Conservation (phyloP, 2,113 vertebrate genomes). For the Ictidomys tridecemlineatus region DNA sequence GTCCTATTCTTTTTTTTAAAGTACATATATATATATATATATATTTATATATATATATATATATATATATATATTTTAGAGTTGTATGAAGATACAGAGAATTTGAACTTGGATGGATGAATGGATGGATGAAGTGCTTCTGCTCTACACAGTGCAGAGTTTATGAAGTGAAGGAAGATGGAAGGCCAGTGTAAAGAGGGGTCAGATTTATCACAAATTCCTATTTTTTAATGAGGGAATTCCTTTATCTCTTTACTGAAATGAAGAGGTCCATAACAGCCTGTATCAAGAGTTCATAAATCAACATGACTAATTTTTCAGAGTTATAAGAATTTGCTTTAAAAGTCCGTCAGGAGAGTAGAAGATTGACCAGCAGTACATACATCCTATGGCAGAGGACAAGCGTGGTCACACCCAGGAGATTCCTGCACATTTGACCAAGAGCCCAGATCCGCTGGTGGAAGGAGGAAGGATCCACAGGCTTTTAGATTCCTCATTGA, state of each 20-base stretch:
- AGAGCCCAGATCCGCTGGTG: slow-evolving; percentile 72
- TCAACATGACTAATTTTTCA: slow-evolving; percentile 71
- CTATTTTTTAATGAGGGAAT: slow-evolving; percentile 17
- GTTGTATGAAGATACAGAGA: slow-evolving; percentile 1
- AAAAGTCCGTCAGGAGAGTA: slow-evolving; percentile 75
- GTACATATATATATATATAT: too few relatives aligned
- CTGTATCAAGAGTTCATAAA: slow-evolving; percentile 70
- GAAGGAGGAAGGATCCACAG: slow-evolving; percentile 73
- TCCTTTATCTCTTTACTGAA: not conserved
- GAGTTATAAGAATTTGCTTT: slow-evolving; percentile 66
- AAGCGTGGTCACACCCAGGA: slow-evolving; percentile 71
- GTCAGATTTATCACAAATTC: not conserved
- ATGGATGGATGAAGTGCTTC: not conserved
- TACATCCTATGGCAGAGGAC: slow-evolving; percentile 74
- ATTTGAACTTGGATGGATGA: not conserved
- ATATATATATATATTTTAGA: too few relatives aligned
- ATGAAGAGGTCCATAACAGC: not conserved
- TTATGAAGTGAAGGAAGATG: not conserved
- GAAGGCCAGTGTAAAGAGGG: not conserved
- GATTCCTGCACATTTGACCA: not conserved
- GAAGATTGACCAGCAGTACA: slow-evolving; percentile 77
- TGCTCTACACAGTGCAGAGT: not conserved
- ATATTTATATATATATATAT: too few relatives aligned
- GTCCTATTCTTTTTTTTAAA: not conserved
- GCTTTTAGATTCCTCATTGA: slow-evolving; percentile 66